Percentiles rank a stretch among this genome's conserved stretches.
Evolutionary conservation across 2,888 invertebrate species (phyloP).

Genomic region (Hecatera dysodea): DNA sequence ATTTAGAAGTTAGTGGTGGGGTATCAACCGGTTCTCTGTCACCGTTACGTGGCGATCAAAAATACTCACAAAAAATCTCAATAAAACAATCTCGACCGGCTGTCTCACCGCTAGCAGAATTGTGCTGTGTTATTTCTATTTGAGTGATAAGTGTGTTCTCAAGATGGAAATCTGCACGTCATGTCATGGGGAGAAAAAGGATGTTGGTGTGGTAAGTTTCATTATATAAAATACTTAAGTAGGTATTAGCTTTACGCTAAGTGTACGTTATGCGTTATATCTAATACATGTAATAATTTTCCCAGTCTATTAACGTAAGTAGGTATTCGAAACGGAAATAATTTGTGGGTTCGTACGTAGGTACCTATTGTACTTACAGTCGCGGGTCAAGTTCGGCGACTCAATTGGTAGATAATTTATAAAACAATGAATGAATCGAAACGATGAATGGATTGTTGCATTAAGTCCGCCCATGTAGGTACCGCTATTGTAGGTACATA

Average conservation of each 20-base stretch:
- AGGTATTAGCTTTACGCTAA: neutral
- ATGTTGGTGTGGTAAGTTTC: constrained; percentile 50
- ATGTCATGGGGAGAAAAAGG: constrained; percentile 24
- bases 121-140: constrained; percentile 7
- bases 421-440: neutral
- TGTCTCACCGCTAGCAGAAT: constrained; percentile 1
- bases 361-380: too few relatives aligned
- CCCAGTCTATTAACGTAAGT: neutral
- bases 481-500: too few relatives aligned
- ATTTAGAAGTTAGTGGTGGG: constrained; percentile 32
- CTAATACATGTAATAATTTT: neutral
- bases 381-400: constrained; percentile 38
- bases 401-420: neutral
- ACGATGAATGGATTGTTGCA: neutral
- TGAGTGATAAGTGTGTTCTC: constrained; percentile 19
- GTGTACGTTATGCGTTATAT: neutral
- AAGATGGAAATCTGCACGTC: constrained; percentile 37
- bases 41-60: constrained; percentile 43
- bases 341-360: constrained; percentile 1
- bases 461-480: too few relatives aligned
- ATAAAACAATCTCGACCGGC: constrained; percentile 16
- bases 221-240: neutral
- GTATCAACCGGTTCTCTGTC: constrained; percentile 31
- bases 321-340: constrained; percentile 9
- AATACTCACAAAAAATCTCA: constrained; percentile 45